Evolutionary conservation across 2,797 vertebrate genomes (phyloP).

Genomic region (Amblyraja radiata): DNA sequence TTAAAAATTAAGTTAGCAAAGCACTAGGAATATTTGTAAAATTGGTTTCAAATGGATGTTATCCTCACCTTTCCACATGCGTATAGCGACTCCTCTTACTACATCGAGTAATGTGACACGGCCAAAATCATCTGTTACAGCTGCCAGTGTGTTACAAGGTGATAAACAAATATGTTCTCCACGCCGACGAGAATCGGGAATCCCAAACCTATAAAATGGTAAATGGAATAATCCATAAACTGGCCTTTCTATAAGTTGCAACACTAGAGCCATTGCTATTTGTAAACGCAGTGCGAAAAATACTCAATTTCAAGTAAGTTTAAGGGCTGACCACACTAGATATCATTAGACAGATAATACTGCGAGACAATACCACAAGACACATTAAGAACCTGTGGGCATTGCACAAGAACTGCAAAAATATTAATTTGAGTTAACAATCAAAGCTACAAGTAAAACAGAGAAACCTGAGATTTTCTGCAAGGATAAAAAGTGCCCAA

Average conservation of each 20-base stretch:
- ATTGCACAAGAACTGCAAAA: neutral
- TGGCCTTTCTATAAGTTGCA: neutral
- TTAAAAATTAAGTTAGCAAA: neutral
- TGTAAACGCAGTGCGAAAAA: neutral
- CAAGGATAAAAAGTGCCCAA: neutral
- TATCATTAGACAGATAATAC: neutral
- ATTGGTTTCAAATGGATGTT: neutral
- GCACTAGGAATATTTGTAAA: neutral
- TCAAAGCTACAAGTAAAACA: neutral
- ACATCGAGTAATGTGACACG: conserved; percentile 84
- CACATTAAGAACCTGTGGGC: neutral
- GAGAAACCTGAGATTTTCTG: neutral
- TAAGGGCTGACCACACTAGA: neutral
- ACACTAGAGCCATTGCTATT: neutral
- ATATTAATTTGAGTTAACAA: neutral
- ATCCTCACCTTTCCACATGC: conserved; percentile 92
- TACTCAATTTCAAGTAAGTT: neutral
- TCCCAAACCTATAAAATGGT: conserved; percentile 69
- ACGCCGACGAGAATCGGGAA: conserved; percentile 90
- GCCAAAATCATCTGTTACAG: conserved; percentile 92
- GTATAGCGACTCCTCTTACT: conserved; percentile 75
- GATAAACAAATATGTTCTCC: conserved; percentile 89
- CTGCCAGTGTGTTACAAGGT: conserved; percentile 86
- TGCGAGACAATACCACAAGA: neutral
- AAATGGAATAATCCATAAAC: neutral